Evolutionary conservation across 2,797 vertebrate species (phyloP), one percentile per base, ranked within the genome.

Genomic region (Holocentrus rufus): DNA sequence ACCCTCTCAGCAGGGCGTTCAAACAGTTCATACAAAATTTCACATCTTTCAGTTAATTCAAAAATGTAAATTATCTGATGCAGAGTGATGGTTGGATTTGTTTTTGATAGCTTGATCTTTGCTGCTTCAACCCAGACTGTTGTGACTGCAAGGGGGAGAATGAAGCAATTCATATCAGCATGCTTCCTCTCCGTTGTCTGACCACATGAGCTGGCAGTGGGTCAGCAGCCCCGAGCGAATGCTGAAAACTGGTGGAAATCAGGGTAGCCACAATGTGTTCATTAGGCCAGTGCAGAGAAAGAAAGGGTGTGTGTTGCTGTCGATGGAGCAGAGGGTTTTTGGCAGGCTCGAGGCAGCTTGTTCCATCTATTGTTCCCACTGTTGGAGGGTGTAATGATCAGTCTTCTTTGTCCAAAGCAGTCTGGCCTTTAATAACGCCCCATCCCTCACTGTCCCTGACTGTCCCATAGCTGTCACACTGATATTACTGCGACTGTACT

Each of bases 341-440:
- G 81, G 75, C 85, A 88, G 76, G 56, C 69, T 66, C 68, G 73
- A 69, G 71, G 80, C 80, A 49, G 64, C 75, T 78, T 82, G 86
- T 86, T 85, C 79, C 76, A 69, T 66, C 79, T 54, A 76, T 88
- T 88, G 82, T 86, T 82, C 71, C 72, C 59, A 20, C 53, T 30
- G 74, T 25, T 64, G 77, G 71, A 84, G 56, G 72, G 5, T 80
- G 84, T 88, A 86, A 86, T 69, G 78, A 89, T 90, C 81, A 66
- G 64, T 90, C 89, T 87, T 85, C 83, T 83, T 76, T 81, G 75
- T 82, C 85, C 71, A 53, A 71, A 59, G 85, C 76, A 68, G 74
- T 74, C 84, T 72, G 75, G 71, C 85, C 80, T 60, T 74, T 82
- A 81, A 84, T 84, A 82, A 81, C 80, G 75, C 68, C 72, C 83